Base-by-base conservation (phyloP, 2,113 vertebrate species). In the Dicentrarchus labrax region DNA sequence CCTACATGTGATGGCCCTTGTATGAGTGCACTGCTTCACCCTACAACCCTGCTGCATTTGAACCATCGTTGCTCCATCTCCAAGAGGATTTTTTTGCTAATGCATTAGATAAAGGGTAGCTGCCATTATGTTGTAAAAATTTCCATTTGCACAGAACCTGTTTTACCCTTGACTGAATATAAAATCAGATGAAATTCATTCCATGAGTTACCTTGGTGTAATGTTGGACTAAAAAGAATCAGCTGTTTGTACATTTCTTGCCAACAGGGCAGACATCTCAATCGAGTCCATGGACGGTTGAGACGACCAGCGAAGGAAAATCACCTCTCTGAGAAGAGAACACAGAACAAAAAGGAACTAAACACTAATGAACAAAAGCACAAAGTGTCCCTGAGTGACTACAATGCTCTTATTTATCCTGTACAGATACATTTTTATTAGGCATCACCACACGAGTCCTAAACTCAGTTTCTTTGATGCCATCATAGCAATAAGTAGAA, bases 221-320 rank as follows among this genome's bases (percentile, higher is more conserved):
- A 39, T 68, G 56, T 22, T 70, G 22, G 19, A 82, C 30, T 30
- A 2, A 30, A 30, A 30, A 30, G 30, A 30, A 30, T 30, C 41
- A 6, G 8, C 36, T 65, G 67, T 68, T 59, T 84, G 11, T 48
- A 36, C 5, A 19, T 80, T 82, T 75, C 10, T 16, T 82, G 11
- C 60, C 70, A 45, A 61, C 83, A 95, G 94, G 57, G 5, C 90
- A 2, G 93, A 94, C 70, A 72, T 95, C 76, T 76, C 15, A 21
- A n/a, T 94, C 8, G 88, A 94, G 15, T 41, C 76, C 24, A 36
- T 15, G 36, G 81, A 89, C 1, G 41, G 3, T 17, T 84, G 66
- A 91, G 65, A 79, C 1, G n/a, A 39, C 70, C 80, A 54, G 48
- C 8, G 0, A 75, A 72, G 83, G 43, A 84, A 83, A 72, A 65